Conservation (phyloP, 2,113 vertebrate species). For the Hemicordylus capensis region DNA sequence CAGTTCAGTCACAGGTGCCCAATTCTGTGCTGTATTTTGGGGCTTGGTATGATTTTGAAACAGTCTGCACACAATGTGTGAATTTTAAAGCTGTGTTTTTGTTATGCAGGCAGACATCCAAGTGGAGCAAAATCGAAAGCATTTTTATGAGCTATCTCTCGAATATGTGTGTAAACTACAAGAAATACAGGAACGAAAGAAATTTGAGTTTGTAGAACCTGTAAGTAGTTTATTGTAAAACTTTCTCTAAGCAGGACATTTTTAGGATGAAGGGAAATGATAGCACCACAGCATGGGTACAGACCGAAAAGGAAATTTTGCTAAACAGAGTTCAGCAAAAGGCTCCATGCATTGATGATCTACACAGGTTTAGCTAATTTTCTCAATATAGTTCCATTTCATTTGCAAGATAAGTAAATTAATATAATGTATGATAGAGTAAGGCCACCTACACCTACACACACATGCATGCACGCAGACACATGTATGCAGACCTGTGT, state of each 20-base stretch:
- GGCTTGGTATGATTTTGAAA: neutral
- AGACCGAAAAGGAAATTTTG: neutral
- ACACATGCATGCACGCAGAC: too few relatives aligned
- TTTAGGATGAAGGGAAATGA: accelerated
- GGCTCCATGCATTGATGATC: too few relatives aligned
- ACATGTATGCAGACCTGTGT: too few relatives aligned
- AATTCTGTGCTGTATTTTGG: neutral
- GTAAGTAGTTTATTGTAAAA: conserved; percentile 78
- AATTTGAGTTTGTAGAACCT: conserved; percentile 98
- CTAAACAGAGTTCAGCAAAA: neutral
- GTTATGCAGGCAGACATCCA: conserved; percentile 86
- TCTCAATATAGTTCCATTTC: neutral
- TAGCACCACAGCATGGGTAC: neutral
- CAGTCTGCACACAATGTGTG: conserved; percentile 10
- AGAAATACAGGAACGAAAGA: conserved; percentile 98
- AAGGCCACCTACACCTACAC: neutral
- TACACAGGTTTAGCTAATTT: neutral
- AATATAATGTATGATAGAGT: neutral
- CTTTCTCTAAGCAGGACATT: neutral
- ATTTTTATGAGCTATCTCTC: conserved; percentile 94
- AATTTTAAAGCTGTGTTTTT: conserved; percentile 37
- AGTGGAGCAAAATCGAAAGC: conserved; percentile 88
- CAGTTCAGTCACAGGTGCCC: neutral
- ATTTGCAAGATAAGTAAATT: neutral
- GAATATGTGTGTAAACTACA: conserved; percentile 96